These are phyloP conservation scores for Brachionus asplanchnoidis DNA, from an alignment of 1,140 invertebrate species.

Conservation along the genomic window DNA sequence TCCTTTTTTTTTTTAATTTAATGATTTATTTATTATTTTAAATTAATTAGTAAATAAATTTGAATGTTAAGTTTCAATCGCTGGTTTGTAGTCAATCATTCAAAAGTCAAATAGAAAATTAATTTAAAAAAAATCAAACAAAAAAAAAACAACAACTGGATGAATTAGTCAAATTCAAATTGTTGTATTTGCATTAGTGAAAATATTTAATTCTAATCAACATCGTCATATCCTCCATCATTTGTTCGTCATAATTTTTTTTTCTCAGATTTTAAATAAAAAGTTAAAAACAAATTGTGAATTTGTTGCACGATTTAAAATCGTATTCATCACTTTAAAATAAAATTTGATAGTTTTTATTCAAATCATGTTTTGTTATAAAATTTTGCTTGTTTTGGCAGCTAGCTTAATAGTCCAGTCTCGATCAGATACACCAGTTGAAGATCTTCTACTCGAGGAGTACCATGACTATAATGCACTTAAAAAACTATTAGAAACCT, in stretches of 20 bases:
- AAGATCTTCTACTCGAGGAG: neutral
- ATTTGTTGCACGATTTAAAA: slow-evolving; percentile 26
- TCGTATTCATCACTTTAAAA: neutral
- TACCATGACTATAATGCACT: slow-evolving; percentile 10
- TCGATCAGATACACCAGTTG: neutral
- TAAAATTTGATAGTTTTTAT: neutral
- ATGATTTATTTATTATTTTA: neutral
- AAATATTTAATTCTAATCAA: neutral
- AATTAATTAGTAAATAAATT: neutral
- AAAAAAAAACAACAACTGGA: neutral
- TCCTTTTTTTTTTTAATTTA: neutral
- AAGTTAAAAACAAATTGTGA: neutral
- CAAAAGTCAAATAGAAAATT: neutral
- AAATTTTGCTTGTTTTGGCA: neutral
- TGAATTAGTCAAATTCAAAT: neutral
- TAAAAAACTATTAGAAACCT: slow-evolving; percentile 8
- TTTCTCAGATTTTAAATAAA: neutral
- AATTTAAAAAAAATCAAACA: neutral
- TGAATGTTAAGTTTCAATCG: slow-evolving; percentile 2
- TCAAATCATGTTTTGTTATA: neutral
- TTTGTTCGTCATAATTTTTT: neutral
- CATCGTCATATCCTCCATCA: neutral
- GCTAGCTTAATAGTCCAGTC: neutral
- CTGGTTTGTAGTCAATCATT: neutral
- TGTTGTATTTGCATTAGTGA: neutral